Conservation (phyloP, 1,140 invertebrate genomes). For the Drosophila cardini region DNA sequence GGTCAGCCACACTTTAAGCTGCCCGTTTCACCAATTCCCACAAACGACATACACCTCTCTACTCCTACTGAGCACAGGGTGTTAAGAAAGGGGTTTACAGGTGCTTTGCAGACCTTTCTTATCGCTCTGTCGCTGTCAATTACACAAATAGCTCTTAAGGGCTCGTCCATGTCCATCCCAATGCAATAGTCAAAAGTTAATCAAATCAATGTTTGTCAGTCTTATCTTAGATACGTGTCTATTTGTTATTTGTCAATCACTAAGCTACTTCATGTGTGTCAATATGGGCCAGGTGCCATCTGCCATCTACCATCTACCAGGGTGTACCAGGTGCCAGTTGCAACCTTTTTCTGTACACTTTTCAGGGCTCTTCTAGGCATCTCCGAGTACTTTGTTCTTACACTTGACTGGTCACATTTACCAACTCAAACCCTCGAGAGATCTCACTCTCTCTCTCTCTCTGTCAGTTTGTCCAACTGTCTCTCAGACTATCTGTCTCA, state of each 20-base stretch:
- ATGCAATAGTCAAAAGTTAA: conserved; percentile 72
- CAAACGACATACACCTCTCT: no score
- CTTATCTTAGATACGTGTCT: conserved; percentile 71
- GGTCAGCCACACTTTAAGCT: no score
- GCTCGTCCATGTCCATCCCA: conserved; percentile 12
- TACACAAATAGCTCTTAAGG: conserved; percentile 29
- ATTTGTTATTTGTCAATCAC: conserved; percentile 81
- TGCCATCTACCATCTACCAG: background rate
- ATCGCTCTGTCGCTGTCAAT: conserved; percentile 28
- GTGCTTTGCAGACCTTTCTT: background rate
- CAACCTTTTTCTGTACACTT: conserved; percentile 3
- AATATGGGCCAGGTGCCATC: conserved; percentile 46
- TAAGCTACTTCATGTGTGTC: conserved; percentile 69
- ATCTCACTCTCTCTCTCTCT: background rate
- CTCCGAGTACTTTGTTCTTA: conserved; percentile 72
- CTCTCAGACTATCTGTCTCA: conserved; percentile 22
- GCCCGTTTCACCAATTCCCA: no score
- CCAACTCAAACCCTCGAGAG: conserved; percentile 16
- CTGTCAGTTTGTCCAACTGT: background rate
- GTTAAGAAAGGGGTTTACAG: background rate
- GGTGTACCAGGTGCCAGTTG: conserved; percentile 21
- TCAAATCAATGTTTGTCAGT: conserved; percentile 75
- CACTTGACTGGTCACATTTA: conserved; percentile 69
- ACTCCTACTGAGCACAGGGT: no score
- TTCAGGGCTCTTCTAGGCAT: conserved; percentile 16